Evolutionary conservation across 2,888 invertebrate species (phyloP).

Genomic region (Brachyopa scutellaris): DNA sequence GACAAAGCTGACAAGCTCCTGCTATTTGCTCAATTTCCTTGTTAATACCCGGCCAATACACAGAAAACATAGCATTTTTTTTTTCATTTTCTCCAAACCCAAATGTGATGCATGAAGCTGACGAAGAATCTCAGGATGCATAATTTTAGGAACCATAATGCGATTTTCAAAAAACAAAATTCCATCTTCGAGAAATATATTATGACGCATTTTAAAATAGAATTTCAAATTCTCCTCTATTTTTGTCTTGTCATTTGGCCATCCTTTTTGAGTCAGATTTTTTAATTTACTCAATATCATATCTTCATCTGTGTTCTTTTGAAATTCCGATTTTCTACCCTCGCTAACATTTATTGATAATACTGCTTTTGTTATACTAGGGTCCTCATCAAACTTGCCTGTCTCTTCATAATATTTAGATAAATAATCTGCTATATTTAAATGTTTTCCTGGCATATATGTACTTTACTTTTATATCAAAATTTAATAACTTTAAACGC

Average conservation of each 20-base stretch:
- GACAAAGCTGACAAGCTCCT: slow-evolving; percentile 16
- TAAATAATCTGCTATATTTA: too few relatives aligned
- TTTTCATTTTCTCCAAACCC: slow-evolving; percentile 75
- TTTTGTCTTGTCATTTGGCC: slow-evolving; percentile 60
- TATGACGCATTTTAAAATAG: slow-evolving; percentile 9
- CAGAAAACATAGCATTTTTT: slow-evolving; percentile 72
- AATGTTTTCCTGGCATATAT: slow-evolving; percentile 74
- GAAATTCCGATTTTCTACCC: background rate
- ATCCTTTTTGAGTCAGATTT: slow-evolving; percentile 38
- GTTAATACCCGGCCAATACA: slow-evolving; percentile 76
- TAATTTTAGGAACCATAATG: slow-evolving; percentile 60
- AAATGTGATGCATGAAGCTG: slow-evolving; percentile 75
- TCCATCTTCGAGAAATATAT: slow-evolving; percentile 23
- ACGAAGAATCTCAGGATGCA: slow-evolving; percentile 58
- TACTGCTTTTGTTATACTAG: slow-evolving; percentile 15
- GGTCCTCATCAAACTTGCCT: background rate
- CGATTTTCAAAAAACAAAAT: slow-evolving; percentile 31
- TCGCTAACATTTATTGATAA: slow-evolving; percentile 8
- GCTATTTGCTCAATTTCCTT: slow-evolving; percentile 73
- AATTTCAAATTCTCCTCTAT: slow-evolving; percentile 16
- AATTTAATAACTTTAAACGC: slow-evolving; percentile 30
- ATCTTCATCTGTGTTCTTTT: background rate
- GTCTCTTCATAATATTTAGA: slow-evolving; percentile 21
- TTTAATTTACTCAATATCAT: slow-evolving; percentile 9
- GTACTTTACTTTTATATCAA: slow-evolving; percentile 33